Base-by-base conservation (phyloP, 1,140 invertebrate genomes). In the Zophobas morio region DNA sequence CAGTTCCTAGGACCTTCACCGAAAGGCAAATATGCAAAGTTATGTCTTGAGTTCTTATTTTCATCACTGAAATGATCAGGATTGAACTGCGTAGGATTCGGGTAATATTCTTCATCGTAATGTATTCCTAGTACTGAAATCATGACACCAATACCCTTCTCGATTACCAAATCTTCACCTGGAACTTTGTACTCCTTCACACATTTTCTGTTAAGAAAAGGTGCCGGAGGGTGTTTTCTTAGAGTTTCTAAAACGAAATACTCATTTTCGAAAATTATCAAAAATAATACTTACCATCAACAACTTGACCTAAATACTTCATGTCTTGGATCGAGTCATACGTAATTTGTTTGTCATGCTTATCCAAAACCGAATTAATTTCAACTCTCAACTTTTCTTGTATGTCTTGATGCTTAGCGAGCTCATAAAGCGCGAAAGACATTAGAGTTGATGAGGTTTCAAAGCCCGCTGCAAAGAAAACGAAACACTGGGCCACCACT, bases 61-160 rank as follows among this genome's bases (percentile, higher is more conserved):
- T 32, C 53, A 34, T 54, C 35, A 20, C 20, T 20, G 20, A 20
- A 20, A 20, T 20, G 20, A 20, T 20, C 20, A 20, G 20, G 20
- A 20, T 89, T 85, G 83, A 90, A 95, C 36, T 84, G 81, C 4
- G 92, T 86, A 0, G 93, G 94, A 77, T 95, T 88, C 0, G 91
- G 89, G 83, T 89, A 95, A 75, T 89, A 88, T 78, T 92, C 82
- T 6, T 88, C 87, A 82, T 93, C 89, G 46, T 87, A 82, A 78
- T 94, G 92, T 20, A 93, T 86, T 46, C 87, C 87, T 75, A 88
- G 88, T 1, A 86, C 77, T 20, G 88, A 87, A 56, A 90, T 84
- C 34, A 84, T 79, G 6, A 89, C 75, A 60, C 76, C 79, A 32
- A 84, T 86, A 46, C 86, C 87, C 63, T 83, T 84, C 72, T 86